phyloP scores from a whole-genome alignment of 2,888 invertebrate species.

The Neocrepidodera transversa region DNA sequence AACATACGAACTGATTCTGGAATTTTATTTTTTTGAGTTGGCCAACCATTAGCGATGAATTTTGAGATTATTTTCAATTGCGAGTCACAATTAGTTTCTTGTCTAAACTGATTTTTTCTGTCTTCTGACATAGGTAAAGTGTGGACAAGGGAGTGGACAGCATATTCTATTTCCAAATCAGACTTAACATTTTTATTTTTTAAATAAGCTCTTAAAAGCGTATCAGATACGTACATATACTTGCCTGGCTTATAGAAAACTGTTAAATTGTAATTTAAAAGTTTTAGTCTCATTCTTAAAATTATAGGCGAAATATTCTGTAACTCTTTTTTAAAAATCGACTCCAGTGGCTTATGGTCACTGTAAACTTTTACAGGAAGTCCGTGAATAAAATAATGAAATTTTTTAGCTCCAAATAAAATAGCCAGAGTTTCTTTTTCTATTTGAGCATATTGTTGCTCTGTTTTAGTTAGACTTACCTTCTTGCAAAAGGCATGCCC shows the following conservation, averaged over 20 bases:
- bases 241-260: slow-evolving; percentile 36
- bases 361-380: slow-evolving; percentile 42
- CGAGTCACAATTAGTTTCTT: slow-evolving; percentile 5
- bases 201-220: not conserved
- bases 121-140: not conserved
- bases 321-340: slow-evolving; percentile 22
- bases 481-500: slow-evolving; percentile 5
- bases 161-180: slow-evolving; percentile 5
- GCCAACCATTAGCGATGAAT: slow-evolving; percentile 5
- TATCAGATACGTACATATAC: slow-evolving; percentile 33
- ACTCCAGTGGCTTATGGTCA: slow-evolving; percentile 49
- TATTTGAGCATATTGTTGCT: slow-evolving; percentile 46
- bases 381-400: slow-evolving; percentile 51
- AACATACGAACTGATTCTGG: not conserved
- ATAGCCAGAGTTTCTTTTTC: slow-evolving; percentile 49
- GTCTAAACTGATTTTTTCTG: slow-evolving; percentile 2
- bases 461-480: slow-evolving; percentile 40
- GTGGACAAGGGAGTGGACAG: not conserved
- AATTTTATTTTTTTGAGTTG: slow-evolving; percentile 1
- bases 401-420: slow-evolving; percentile 46
- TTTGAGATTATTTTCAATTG: not conserved
- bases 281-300: slow-evolving; percentile 39
- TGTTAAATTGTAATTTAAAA: slow-evolving; percentile 40
- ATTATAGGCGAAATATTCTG: not conserved
- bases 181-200: not conserved